Base-by-base conservation (phyloP, 2,113 vertebrate genomes). In the Hippopotamus amphibius region DNA sequence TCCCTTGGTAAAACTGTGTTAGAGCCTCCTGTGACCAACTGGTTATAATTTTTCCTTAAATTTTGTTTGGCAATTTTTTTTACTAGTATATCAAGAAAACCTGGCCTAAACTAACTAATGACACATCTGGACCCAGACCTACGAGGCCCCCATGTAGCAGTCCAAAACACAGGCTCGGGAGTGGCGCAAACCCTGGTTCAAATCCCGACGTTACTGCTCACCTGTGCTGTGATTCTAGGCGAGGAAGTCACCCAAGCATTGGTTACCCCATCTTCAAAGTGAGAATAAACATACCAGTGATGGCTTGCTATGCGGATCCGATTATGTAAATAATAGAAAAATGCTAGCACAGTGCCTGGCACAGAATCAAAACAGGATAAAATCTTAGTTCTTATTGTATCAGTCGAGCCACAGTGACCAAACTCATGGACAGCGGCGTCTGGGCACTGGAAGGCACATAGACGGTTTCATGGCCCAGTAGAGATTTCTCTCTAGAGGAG, bases 81-180 rank as follows among this genome's bases (percentile, higher is more conserved):
- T 30, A 3, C 30, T 89, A 50, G 48, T 79, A 6, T 53, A 33
- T 72, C 12, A 46, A 77, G 48, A 71, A 76, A 96, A 8, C 55
- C 46, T 41, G 16, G 37, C 76, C 16, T 28, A 90, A 14, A 87
- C 28, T 50, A 65, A 81, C 48, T 11, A 1, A 3, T 4, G 33
- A 66, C 28, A 10, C 22, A 3, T 0, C 12, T 2, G 2, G 6
- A 37, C 69, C 26, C 19, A 30, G 82, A 80, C 4, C 30, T 24
- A 3, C 0, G 15, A 46, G 24, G n/a, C 28, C 7, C 11, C 37
- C 28, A 0, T 3, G 21, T 3, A 16, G 43, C 43, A 19, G 43
- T n/a, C 13, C 43, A 26, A 59, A 71, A 59, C 11, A 10, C 0
- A 30, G 24, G 37, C 76, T 37, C 2, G 3, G 15, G 7, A 37